Evolutionary conservation across 2,888 invertebrate genomes (phyloP).

Genomic region (Limnephilus rhombicus): DNA sequence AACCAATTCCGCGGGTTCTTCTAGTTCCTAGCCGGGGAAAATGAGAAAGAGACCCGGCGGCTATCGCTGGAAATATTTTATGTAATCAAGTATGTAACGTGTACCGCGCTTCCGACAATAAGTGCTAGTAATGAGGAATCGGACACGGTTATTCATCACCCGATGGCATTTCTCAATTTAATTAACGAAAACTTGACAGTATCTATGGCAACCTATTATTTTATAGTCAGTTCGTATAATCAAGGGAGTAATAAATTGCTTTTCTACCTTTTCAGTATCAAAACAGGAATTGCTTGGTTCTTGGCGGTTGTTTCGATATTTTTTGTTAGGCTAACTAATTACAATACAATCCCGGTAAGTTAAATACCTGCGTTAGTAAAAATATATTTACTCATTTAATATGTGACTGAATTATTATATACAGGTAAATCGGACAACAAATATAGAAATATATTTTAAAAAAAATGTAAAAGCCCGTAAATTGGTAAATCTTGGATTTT

Average conservation of each 20-base stretch:
- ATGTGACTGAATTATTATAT: not conserved
- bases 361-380: too few relatives aligned
- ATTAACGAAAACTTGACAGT: not conserved
- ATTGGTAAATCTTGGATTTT: too few relatives aligned
- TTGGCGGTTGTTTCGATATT: not conserved
- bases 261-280: not conserved
- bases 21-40: not conserved
- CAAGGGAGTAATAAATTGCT: not conserved
- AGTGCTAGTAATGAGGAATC: not conserved
- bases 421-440: too few relatives aligned
- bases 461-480: too few relatives aligned
- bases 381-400: not conserved
- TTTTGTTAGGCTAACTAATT: not conserved
- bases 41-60: slow-evolving; percentile 16
- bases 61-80: not conserved
- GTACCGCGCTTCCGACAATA: not conserved
- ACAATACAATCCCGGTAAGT: not conserved
- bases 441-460: too few relatives aligned
- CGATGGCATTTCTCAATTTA: not conserved
- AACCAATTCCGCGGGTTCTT: slow-evolving; percentile 25
- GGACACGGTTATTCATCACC: not conserved
- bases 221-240: not conserved
- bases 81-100: not conserved
- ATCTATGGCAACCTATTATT: not conserved
- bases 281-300: not conserved